phyloP scores from a whole-genome alignment of 2,113 vertebrate species.

The Datnioides undecimradiatus region DNA sequence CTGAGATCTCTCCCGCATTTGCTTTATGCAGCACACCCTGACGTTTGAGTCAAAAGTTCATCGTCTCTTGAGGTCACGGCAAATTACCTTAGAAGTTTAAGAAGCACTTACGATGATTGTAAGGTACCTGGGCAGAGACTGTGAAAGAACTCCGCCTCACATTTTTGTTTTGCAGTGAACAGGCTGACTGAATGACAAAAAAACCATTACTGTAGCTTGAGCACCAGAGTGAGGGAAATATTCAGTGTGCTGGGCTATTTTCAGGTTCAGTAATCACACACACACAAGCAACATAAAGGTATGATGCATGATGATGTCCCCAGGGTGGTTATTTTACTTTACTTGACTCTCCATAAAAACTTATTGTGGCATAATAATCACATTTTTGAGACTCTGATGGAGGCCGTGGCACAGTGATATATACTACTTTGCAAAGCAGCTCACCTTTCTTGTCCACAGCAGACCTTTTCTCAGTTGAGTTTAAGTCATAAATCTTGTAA shows the following conservation, averaged over 20 bases:
- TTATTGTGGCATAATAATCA: not conserved
- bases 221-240: not conserved
- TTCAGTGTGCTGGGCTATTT: slow-evolving; percentile 12
- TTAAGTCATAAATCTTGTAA: no score
- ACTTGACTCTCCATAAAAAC: not conserved
- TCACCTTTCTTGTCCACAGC: not conserved
- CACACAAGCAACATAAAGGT: not conserved
- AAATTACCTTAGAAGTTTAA: not conserved
- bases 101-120: not conserved
- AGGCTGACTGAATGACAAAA: not conserved
- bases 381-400: not conserved
- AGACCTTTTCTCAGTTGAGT: not conserved
- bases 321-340: not conserved
- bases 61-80: not conserved
- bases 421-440: not conserved
- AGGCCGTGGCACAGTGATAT: not conserved
- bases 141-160: not conserved
- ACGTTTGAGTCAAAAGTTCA: slow-evolving; percentile 17
- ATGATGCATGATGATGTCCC: not conserved
- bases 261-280: slow-evolving; percentile 8
- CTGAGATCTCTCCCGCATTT: not conserved
- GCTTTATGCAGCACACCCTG: not conserved
- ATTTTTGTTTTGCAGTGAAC: not conserved
- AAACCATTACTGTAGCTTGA: not conserved
- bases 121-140: not conserved